These are phyloP conservation scores for Dallia pectoralis DNA, from an alignment of 2,797 vertebrate species.

Conservation along the genomic window DNA sequence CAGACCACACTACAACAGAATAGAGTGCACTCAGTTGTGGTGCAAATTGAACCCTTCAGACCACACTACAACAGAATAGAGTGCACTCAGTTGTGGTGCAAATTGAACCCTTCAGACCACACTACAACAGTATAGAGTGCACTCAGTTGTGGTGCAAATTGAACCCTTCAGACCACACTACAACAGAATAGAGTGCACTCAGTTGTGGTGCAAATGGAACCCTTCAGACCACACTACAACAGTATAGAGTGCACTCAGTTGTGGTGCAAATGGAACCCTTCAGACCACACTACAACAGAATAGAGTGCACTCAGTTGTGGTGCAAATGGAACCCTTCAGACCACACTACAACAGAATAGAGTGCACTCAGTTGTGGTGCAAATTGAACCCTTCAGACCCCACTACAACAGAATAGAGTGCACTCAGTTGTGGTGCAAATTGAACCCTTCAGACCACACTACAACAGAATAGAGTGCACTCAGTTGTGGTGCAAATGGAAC, in stretches of 20 bases:
- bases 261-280: background rate
- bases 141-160: background rate
- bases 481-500: background rate
- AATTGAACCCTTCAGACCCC: background rate
- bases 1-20: background rate
- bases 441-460: background rate
- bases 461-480: background rate
- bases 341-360: background rate
- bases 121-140: conserved; percentile 21
- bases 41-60: background rate
- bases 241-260: conserved; percentile 13
- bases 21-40: background rate
- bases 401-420: background rate
- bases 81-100: background rate
- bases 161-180: background rate
- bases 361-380: background rate
- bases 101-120: background rate
- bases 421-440: background rate
- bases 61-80: background rate
- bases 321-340: background rate
- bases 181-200: background rate
- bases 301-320: background rate
- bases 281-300: background rate
- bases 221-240: background rate
- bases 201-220: background rate